Conservation (phyloP, 2,797 vertebrate genomes). For the Sebastes reedi region DNA sequence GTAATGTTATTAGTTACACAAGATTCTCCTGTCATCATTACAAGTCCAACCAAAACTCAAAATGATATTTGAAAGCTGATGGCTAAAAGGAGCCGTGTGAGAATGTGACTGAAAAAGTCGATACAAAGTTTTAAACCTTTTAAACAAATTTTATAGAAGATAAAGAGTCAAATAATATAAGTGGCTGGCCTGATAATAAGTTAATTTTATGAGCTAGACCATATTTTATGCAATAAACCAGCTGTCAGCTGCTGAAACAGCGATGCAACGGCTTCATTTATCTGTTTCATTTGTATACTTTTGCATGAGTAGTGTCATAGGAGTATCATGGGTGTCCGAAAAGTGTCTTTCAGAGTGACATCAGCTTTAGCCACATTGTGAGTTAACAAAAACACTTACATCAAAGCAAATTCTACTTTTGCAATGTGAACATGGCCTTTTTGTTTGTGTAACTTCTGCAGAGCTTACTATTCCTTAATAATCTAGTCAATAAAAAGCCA, state of each 20-base stretch:
- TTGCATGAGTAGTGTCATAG: neutral
- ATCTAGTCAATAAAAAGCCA: no score
- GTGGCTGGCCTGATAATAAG: neutral
- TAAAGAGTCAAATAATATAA: neutral
- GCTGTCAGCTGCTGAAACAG: neutral
- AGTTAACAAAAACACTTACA: neutral
- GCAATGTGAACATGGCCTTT: neutral
- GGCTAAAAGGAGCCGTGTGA: neutral
- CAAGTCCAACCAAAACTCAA: neutral
- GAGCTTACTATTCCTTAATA: no score
- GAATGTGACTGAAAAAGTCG: neutral
- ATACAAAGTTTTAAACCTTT: neutral
- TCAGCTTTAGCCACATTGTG: neutral
- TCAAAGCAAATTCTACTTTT: neutral
- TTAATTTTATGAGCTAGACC: neutral
- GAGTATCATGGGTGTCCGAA: neutral
- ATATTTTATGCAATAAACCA: neutral
- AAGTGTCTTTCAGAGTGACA: neutral
- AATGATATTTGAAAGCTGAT: neutral
- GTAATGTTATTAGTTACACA: neutral
- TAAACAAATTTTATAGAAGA: neutral
- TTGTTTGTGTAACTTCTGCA: neutral
- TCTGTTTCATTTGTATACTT: constrained; percentile 8
- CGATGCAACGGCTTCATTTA: neutral
- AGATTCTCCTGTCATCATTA: neutral